Conservation (phyloP, 2,797 vertebrate species). For the Chaetodon trifasciatus region DNA sequence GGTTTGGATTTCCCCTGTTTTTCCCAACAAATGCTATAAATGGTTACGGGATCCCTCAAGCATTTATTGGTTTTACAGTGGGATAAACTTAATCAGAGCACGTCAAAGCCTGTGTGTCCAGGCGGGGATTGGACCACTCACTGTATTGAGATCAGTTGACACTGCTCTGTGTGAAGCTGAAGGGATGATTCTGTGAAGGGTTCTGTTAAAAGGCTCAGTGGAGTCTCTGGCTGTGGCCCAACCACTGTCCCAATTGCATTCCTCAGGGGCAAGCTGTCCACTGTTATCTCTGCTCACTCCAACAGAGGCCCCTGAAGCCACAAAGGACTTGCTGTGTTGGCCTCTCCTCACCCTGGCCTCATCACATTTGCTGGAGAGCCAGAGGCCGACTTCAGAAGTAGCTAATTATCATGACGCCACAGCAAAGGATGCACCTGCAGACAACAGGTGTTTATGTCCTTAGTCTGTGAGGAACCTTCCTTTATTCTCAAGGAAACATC, state of each 20-base stretch:
- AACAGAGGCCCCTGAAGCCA: conserved; percentile 72
- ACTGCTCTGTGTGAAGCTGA: conserved; percentile 41
- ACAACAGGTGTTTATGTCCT: conserved; percentile 77
- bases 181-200: conserved; percentile 47
- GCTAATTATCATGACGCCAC: conserved; percentile 69
- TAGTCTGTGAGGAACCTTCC: neutral
- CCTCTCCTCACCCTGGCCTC: conserved; percentile 65
- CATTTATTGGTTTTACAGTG: conserved; percentile 35
- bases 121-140: neutral
- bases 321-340: conserved; percentile 81
- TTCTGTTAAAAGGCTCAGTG: conserved; percentile 61
- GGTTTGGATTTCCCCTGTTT: conserved; percentile 31
- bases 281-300: conserved; percentile 77
- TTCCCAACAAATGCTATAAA: conserved; percentile 20
- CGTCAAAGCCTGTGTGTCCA: conserved; percentile 14
- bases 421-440: conserved; percentile 76
- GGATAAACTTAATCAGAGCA: conserved; percentile 36
- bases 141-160: conserved; percentile 28
- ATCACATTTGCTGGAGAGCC: conserved; percentile 41
- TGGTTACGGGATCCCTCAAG: conserved; percentile 26
- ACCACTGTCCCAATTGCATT: conserved; percentile 76
- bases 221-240: conserved; percentile 63
- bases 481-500: conserved; percentile 39
- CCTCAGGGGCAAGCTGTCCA: conserved; percentile 80
- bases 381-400: conserved; percentile 60